Evolutionary conservation across 2,888 invertebrate species (phyloP), one percentile per base, ranked within the genome.

Genomic region (Platynereis dumerilii): DNA sequence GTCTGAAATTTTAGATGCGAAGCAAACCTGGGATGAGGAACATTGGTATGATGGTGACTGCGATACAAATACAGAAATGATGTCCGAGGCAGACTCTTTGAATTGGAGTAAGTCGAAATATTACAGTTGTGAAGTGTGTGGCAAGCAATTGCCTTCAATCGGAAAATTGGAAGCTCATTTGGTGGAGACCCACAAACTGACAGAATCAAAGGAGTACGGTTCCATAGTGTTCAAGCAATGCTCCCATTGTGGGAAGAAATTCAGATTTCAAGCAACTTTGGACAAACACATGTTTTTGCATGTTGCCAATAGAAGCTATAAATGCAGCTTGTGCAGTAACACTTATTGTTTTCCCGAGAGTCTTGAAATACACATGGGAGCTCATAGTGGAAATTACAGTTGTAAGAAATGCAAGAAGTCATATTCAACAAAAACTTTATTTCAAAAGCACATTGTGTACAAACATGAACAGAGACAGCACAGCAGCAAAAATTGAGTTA

Each of bases 381-480:
- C 59, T 26, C 69, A 69, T 28, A 52, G 22, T 17, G 58, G 45
- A 12, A 53, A 45, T n/a, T 56, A 67, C n/a, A 52, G 58, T 52
- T 69, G 69, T 28, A 34, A 45, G 26, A 44, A 59, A 15, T 69
- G 69, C 45, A 55, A 60, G 42, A 69, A 67, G 57, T 58, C 58
- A 2, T 69, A 69, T 56, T 55, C 65, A 17, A 64, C 60, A 10
- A 52, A 57, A 20, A 63, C 59, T 12, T 58, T 67, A 12, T 64
- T 67, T 39, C 66, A 69, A 52, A 69, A 69, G 52, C 69, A 69
- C 58, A 69, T 69, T 34, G 39, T 61, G n/a, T 69, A 69, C 59
- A 69, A 60, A 62, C 69, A 69, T 52, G 69, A 69, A 54, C 65
- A 56, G 56, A 26, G 62, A 27, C 48, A 34, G 12, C 34, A 34